These are phyloP conservation scores for Linurgus olivaceus DNA, from an alignment of 2,797 vertebrate species.

Conservation along the genomic window DNA sequence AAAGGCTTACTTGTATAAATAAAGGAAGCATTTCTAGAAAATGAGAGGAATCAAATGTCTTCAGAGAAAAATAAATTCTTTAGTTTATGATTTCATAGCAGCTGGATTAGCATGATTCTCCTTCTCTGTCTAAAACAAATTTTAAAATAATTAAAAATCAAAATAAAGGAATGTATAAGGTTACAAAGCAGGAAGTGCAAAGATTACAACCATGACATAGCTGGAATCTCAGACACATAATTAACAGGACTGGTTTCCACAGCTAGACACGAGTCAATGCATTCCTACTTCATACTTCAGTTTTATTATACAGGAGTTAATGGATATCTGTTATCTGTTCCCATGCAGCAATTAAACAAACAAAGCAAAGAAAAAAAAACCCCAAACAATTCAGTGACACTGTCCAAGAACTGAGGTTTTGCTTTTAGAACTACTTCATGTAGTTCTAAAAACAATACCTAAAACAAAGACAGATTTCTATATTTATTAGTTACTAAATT, in stretches of 20 bases:
- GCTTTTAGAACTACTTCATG: not conserved
- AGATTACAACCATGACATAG: not conserved
- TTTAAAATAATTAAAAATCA: not conserved
- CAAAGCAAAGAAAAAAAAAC: not conserved
- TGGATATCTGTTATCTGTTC: not conserved
- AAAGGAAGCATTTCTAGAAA: not conserved
- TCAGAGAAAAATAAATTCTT: not conserved
- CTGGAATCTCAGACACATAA: not conserved
- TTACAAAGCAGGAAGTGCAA: not conserved
- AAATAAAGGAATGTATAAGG: not conserved
- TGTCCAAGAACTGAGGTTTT: not conserved
- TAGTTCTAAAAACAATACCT: not conserved
- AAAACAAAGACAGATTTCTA: not conserved
- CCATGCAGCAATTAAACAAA: not conserved
- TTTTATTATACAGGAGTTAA: not conserved
- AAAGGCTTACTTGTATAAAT: not conserved
- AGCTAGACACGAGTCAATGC: not conserved
- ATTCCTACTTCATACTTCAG: not conserved
- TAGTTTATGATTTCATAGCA: not conserved
- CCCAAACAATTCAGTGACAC: fast-evolving
- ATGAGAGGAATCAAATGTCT: not conserved
- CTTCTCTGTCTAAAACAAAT: not conserved
- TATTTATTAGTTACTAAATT: not conserved
- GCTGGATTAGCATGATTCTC: not conserved
- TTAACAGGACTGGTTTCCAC: not conserved